Percentiles rank a stretch among this genome's conserved stretches.
These are phyloP conservation scores for Ostrea denselamellosa DNA, from an alignment of 1,140 invertebrate genomes.

Conservation along the genomic window DNA sequence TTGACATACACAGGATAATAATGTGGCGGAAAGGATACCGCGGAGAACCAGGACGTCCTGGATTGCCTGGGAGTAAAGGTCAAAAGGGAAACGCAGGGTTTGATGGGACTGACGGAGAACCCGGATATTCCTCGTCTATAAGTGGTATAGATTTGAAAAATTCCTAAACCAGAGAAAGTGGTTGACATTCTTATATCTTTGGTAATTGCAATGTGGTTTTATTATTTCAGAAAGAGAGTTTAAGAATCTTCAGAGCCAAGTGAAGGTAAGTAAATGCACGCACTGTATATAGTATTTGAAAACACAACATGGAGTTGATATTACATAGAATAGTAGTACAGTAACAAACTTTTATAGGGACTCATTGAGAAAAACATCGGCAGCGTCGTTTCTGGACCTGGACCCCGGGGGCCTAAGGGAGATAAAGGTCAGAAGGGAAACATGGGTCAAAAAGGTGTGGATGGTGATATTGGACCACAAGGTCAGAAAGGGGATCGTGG, in stretches of 20 bases:
- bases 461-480: background rate
- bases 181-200: too few species aligned
- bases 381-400: background rate
- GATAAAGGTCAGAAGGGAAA: constrained; percentile 1
- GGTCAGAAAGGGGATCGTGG: background rate
- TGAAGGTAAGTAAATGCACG: background rate
- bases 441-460: background rate
- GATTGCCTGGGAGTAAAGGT: background rate
- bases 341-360: background rate
- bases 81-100: background rate
- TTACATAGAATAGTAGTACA: background rate
- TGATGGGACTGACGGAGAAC: background rate
- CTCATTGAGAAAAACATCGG: background rate
- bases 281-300: background rate
- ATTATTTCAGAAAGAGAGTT: background rate
- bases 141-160: background rate
- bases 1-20: background rate
- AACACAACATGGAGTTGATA: too few species aligned
- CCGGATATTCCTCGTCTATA: background rate
- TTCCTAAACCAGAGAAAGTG: background rate
- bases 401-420: background rate
- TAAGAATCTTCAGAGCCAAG: background rate
- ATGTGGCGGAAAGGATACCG: background rate
- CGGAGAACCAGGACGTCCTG: background rate
- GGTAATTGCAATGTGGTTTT: background rate